A percentile compares a stretch with the other conserved stretches of the same genome.
phyloP scores from a whole-genome alignment of 2,888 invertebrate species.

The Macrosiphum euphorbiae region DNA sequence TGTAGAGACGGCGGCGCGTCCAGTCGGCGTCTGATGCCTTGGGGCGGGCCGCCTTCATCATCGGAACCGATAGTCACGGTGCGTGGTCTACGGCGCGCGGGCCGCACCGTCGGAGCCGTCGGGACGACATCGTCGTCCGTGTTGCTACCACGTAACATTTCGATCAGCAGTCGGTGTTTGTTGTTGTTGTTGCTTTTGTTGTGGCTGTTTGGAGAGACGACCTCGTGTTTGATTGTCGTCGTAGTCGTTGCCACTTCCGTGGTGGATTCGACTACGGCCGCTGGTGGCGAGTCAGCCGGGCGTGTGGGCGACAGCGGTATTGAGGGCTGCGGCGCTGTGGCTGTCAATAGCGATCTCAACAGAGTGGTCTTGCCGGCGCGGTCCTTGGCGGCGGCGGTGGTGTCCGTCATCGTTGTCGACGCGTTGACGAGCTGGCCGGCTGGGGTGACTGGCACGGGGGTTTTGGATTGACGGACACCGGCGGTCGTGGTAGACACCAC shows the following conservation, averaged over 20 bases:
- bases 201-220: background rate
- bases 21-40: conserved; percentile 5
- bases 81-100: conserved; percentile 12
- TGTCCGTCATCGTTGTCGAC: background rate
- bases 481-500: background rate
- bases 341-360: conserved; percentile 32
- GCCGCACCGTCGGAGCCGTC: background rate
- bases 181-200: background rate
- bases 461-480: background rate
- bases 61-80: background rate
- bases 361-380: background rate
- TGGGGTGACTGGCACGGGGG: background rate
- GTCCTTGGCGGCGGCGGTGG: background rate
- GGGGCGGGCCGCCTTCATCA: background rate
- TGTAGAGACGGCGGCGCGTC: background rate
- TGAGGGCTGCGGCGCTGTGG: background rate
- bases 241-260: background rate
- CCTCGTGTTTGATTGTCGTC: background rate
- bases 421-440: background rate
- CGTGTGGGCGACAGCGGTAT: background rate
- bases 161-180: conserved; percentile 44
- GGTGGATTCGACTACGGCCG: conserved; percentile 27
- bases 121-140: conserved; percentile 28
- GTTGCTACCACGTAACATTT: conserved; percentile 34
- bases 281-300: background rate